Conservation (phyloP, 2,113 vertebrate species). For the Mormyrus iriodes region DNA sequence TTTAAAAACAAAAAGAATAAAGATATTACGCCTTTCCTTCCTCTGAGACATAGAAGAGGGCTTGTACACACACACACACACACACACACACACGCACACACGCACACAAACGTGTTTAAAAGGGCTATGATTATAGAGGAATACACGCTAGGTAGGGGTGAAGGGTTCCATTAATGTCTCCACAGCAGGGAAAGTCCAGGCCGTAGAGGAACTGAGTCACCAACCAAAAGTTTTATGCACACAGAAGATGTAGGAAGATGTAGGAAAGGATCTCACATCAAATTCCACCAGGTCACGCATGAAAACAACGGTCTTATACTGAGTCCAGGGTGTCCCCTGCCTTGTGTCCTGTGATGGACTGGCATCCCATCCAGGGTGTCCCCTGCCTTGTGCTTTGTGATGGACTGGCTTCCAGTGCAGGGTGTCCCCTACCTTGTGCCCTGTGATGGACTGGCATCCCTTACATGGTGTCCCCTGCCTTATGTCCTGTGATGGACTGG, state of each 20-base stretch:
- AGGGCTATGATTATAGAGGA: not conserved
- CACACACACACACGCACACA: constrained; percentile 22
- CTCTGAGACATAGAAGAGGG: not conserved
- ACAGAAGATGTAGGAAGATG: not conserved
- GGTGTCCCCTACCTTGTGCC: too few relatives aligned
- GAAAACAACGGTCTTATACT: not conserved
- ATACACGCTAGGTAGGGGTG: not conserved
- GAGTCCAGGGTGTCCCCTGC: not conserved
- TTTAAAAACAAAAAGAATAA: not conserved
- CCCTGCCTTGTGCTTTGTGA: too few relatives aligned
- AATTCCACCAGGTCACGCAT: not conserved
- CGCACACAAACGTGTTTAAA: not conserved
- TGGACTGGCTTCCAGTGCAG: too few relatives aligned
- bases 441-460: too few relatives aligned
- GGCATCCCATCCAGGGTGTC: too few relatives aligned
- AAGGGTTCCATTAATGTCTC: constrained; percentile 3
- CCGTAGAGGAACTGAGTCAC: not conserved
- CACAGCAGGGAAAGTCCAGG: not conserved
- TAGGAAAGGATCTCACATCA: not conserved
- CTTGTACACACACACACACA: constrained; percentile 1
- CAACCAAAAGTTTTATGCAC: not conserved
- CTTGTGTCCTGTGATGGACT: not conserved
- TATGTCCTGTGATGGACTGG: too few relatives aligned
- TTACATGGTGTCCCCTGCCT: too few relatives aligned
- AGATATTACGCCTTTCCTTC: not conserved